Percentiles rank a stretch among this genome's conserved stretches.
Evolutionary conservation across 2,113 vertebrate species (phyloP).

Genomic region (Amblyopsis rosae): DNA sequence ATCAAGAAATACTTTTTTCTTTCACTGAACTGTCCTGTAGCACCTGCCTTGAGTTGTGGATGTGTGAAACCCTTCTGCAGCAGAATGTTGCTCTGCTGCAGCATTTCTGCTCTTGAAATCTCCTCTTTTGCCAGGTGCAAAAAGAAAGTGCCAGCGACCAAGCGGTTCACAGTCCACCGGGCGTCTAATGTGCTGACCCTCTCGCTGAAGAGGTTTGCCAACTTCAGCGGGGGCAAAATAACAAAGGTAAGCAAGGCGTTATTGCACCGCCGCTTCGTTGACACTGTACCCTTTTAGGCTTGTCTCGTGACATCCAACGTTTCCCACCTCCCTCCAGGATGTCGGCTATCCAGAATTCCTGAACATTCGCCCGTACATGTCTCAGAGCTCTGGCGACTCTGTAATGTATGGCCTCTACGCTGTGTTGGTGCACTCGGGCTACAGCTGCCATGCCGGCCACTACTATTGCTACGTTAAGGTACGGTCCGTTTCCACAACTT

Average conservation of each 20-base stretch:
- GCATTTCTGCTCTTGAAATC: no score
- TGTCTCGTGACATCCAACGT: no score
- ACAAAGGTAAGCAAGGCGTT: constrained; percentile 81
- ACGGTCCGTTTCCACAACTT: not conserved
- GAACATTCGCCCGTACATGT: constrained; percentile 94
- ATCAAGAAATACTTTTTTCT: no score
- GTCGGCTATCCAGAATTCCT: constrained; percentile 91
- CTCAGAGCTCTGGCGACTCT: constrained; percentile 84
- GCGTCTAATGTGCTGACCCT: constrained; percentile 89
- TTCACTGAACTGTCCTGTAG: no score
- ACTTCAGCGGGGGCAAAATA: constrained; percentile 91
- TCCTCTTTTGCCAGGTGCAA: constrained; percentile 80
- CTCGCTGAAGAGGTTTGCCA: constrained; percentile 92
- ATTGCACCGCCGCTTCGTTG: not conserved
- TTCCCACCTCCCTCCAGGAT: constrained; percentile 72
- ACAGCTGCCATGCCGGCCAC: constrained; percentile 93
- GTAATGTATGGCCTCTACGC: constrained; percentile 90
- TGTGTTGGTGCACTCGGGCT: constrained; percentile 93
- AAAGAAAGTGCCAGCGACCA: constrained; percentile 92
- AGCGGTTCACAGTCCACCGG: constrained; percentile 90
- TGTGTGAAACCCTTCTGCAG: no score
- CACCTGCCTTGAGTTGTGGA: no score
- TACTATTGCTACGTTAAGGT: constrained; percentile 98
- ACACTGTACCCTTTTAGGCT: not conserved
- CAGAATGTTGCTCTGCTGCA: no score